phyloP scores from a whole-genome alignment of 1,140 invertebrate species.

The Steinernema feltiae region DNA sequence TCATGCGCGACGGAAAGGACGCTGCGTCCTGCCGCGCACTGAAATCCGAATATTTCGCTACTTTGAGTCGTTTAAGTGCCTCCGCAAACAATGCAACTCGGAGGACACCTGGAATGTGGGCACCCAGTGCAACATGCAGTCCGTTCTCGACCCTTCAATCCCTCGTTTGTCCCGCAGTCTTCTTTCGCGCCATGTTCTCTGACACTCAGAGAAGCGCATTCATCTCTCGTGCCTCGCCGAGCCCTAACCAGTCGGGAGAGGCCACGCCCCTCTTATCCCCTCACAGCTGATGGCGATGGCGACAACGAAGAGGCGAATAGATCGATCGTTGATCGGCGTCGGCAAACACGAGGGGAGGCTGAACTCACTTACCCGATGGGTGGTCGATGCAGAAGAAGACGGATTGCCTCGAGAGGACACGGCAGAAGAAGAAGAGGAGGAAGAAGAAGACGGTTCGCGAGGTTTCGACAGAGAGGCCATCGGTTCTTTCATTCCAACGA shows the following conservation, averaged over 20 bases:
- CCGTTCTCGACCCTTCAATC: background rate
- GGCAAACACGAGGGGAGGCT: background rate
- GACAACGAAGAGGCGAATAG: background rate
- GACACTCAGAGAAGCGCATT: background rate
- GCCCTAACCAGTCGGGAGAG: background rate
- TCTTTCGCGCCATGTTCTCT: constrained; percentile 7
- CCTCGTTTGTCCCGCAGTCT: background rate
- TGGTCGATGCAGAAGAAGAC: background rate
- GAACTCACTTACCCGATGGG: constrained; percentile 8
- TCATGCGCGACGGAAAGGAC: no score
- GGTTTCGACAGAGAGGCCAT: background rate
- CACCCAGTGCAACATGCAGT: background rate
- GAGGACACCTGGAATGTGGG: background rate
- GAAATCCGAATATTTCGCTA: background rate
- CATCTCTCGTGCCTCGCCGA: no score
- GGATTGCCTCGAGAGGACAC: background rate
- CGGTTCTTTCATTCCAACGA: background rate
- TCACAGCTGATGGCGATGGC: background rate
- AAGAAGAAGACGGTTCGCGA: background rate
- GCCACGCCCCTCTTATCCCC: constrained; percentile 10
- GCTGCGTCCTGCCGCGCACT: no score
- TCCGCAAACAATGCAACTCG: background rate
- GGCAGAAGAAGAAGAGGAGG: background rate
- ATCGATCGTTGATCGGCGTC: constrained; percentile 12
- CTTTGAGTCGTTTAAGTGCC: background rate